Conservation (phyloP, 2,888 invertebrate species). For the Plagiodera versicolora region DNA sequence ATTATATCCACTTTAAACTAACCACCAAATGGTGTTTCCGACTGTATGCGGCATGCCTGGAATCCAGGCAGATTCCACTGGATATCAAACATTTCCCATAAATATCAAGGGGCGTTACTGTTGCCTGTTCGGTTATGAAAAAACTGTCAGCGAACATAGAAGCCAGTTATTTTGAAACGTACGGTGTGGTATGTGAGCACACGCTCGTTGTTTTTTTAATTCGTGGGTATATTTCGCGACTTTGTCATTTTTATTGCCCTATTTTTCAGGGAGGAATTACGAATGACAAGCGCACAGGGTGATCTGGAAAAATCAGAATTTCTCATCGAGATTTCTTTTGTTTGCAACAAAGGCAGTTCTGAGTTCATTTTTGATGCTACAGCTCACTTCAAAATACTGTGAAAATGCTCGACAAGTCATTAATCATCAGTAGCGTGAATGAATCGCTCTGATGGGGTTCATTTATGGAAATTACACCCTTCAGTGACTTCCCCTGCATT, state of each 20-base stretch:
- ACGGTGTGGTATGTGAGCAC: neutral
- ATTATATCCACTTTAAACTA: conserved; percentile 1
- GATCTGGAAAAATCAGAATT: neutral
- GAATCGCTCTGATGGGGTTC: too few relatives aligned
- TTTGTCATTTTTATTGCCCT: neutral
- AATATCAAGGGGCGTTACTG: neutral
- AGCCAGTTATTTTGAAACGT: neutral
- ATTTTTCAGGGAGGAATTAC: neutral
- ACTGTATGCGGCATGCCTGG: neutral
- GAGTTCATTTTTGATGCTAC: too few relatives aligned
- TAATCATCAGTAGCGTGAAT: too few relatives aligned
- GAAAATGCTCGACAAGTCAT: too few relatives aligned
- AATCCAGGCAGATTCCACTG: neutral
- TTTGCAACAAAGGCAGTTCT: too few relatives aligned
- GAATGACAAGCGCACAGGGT: neutral
- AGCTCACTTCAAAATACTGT: too few relatives aligned
- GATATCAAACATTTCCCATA: conserved; percentile 1
- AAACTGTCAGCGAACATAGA: neutral
- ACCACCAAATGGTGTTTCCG: neutral
- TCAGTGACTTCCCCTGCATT: too few relatives aligned
- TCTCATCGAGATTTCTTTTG: too few relatives aligned
- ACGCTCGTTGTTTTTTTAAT: neutral
- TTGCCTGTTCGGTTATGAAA: neutral
- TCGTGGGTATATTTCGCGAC: neutral
- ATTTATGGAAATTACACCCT: too few relatives aligned